A percentile compares a stretch with the other conserved stretches of the same genome.
Conservation (phyloP, 2,888 invertebrate genomes). For the Hydroisotoma schaefferi region DNA sequence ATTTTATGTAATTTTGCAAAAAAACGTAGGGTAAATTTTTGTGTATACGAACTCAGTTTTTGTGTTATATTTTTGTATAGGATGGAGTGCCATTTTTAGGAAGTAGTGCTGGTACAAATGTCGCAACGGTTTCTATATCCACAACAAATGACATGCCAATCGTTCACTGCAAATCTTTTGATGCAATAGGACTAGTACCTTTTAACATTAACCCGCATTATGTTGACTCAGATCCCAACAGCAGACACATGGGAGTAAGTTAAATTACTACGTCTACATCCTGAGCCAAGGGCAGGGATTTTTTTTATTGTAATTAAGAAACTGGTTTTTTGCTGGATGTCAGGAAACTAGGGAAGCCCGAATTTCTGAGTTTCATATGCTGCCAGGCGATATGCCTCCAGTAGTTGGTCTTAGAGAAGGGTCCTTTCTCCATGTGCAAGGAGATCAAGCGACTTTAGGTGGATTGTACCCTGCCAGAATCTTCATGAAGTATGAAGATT, state of each 20-base stretch:
- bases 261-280: background rate
- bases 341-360: conserved; percentile 71
- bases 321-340: background rate
- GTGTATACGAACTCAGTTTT: no score
- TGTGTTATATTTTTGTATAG: conserved; percentile 38
- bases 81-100: conserved; percentile 70
- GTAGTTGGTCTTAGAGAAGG: conserved; percentile 74
- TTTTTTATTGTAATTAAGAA: no score
- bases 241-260: conserved; percentile 65
- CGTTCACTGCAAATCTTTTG: conserved; percentile 63
- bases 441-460: conserved; percentile 59
- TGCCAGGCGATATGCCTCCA: conserved; percentile 57
- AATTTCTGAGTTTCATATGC: conserved; percentile 65
- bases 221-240: conserved; percentile 61
- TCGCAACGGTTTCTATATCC: conserved; percentile 71
- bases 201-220: conserved; percentile 68
- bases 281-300: no score
- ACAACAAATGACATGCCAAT: conserved; percentile 87
- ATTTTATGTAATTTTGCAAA: background rate
- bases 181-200: conserved; percentile 54
- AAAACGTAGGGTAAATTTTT: background rate
- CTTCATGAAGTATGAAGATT: conserved; percentile 60
- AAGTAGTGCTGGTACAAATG: conserved; percentile 78
- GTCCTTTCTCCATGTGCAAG: conserved; percentile 62
- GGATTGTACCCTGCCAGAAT: conserved; percentile 64